These are phyloP conservation scores for Nansenia antarctica DNA, from an alignment of 2,113 vertebrate genomes.

Conservation along the genomic window DNA sequence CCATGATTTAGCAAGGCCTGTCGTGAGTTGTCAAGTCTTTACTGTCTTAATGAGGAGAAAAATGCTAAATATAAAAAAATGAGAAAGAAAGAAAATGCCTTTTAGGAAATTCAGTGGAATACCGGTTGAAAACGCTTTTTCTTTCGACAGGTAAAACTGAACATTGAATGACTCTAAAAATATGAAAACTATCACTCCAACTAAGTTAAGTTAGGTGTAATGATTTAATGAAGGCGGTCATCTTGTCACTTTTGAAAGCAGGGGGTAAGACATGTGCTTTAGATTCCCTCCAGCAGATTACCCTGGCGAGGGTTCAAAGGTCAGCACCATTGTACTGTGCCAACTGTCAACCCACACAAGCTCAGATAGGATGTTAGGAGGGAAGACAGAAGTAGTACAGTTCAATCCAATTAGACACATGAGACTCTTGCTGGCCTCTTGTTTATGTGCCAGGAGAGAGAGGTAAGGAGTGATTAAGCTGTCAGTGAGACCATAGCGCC, in stretches of 20 bases:
- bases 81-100: no score
- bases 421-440: neutral
- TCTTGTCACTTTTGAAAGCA: neutral
- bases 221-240: no score
- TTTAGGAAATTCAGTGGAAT: no score
- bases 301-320: neutral
- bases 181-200: no score
- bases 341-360: neutral
- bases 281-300: neutral
- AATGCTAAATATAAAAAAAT: no score
- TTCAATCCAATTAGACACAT: constrained; percentile 2
- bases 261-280: neutral
- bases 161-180: neutral
- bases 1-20: neutral
- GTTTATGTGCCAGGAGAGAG: neutral
- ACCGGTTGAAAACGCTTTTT: no score
- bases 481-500: no score
- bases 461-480: no score
- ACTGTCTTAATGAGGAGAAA: neutral
- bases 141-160: no score
- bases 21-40: neutral
- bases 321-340: neutral
- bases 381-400: neutral
- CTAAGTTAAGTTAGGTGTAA: no score
- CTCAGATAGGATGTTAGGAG: neutral